Evolutionary conservation across 2,797 vertebrate species (phyloP).

Genomic region (Falco naumanni): DNA sequence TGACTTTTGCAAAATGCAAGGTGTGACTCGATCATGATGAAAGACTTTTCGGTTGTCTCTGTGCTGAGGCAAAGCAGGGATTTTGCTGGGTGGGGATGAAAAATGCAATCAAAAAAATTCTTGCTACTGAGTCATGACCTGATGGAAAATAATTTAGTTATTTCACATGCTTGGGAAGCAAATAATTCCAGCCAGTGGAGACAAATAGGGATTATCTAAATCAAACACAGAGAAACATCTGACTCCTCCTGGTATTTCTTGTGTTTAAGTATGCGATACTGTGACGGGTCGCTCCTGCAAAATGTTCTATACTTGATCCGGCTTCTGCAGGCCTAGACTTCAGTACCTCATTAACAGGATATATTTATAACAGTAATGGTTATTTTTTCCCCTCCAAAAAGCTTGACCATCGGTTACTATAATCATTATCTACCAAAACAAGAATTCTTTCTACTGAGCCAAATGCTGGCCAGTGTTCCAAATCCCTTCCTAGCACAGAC

Average conservation of each 20-base stretch:
- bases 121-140: slow-evolving; percentile 31
- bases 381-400: background rate
- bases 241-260: background rate
- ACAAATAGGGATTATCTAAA: slow-evolving; percentile 42
- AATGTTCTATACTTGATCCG: background rate
- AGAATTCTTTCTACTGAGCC: background rate
- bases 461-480: background rate
- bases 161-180: slow-evolving; percentile 30
- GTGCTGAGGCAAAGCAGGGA: background rate
- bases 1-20: background rate
- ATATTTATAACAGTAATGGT: background rate
- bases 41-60: background rate
- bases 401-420: background rate
- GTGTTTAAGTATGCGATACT: background rate
- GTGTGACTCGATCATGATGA: background rate
- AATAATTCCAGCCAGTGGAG: slow-evolving; percentile 17
- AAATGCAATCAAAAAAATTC: background rate
- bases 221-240: slow-evolving; percentile 27
- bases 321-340: background rate
- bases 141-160: slow-evolving; percentile 6
- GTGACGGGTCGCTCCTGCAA: background rate
- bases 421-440: background rate
- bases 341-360: background rate
- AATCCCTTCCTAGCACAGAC: background rate
- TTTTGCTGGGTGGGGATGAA: slow-evolving; percentile 40